These are phyloP conservation scores for Strigamia maritima DNA, from an alignment of 2,888 invertebrate genomes.

Conservation along the genomic window DNA sequence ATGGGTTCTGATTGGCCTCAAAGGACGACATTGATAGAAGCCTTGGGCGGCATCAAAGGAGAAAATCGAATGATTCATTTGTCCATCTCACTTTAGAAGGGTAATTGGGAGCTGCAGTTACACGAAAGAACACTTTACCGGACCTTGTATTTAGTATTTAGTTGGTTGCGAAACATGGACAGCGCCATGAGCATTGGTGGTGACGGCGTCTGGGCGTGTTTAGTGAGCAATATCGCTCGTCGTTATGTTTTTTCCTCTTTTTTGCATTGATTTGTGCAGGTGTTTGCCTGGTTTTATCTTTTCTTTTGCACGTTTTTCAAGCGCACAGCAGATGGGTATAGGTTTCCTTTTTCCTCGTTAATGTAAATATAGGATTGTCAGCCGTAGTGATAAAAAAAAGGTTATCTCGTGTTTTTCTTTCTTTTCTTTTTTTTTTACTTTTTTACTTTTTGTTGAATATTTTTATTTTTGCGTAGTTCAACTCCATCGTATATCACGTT, in stretches of 20 bases:
- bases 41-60: not conserved
- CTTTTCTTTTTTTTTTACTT: not conserved
- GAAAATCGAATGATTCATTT: constrained; percentile 5
- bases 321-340: constrained; percentile 7
- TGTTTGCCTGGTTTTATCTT: constrained; percentile 17
- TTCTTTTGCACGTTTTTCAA: not conserved
- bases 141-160: constrained; percentile 7
- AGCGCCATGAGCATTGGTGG: not conserved
- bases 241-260: not conserved
- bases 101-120: not conserved
- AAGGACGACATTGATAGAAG: not conserved
- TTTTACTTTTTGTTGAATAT: constrained; percentile 1
- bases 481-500: not conserved
- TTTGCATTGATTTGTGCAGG: constrained; percentile 14
- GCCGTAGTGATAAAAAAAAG: not conserved
- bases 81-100: not conserved
- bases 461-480: not conserved
- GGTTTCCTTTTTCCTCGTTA: constrained; percentile 13
- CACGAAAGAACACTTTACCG: constrained; percentile 11
- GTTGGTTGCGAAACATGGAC: not conserved
- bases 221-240: not conserved
- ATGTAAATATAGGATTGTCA: constrained; percentile 23
- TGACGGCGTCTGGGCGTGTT: not conserved
- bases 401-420: not conserved
- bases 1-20: not conserved